Evolutionary conservation across 2,888 invertebrate genomes (phyloP), one percentile per base, ranked within the genome.

Genomic region (Ormyrus thymus): DNA sequence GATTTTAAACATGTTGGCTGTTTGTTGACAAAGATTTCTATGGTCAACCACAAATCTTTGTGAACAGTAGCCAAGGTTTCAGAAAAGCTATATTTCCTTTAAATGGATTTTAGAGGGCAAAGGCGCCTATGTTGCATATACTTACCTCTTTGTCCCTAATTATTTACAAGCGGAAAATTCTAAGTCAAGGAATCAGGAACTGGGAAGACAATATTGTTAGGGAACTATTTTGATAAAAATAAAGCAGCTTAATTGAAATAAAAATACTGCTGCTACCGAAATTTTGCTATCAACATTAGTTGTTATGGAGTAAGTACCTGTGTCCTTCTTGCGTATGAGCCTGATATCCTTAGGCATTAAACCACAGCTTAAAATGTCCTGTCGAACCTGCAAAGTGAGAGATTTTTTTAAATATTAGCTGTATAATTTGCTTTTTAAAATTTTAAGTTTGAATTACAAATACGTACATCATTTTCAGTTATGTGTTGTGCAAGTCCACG

Each of bases 281-380:
- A 51, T 59, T 61, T 64, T 29, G 65, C 64, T 76, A 68, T 53
- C 29, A 53, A 59, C 69, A 29, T 8, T 29, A 78, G n/a, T 64
- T 72, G 45, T 82, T 79, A 45, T 77, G 29, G 43, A 15, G 50
- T 45, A 89, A 91, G 92, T 94, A 95, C 96, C 96, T 93, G 96
- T 95, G 89, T 95, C 94, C 91, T 95, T 95, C 90, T 95, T 95
- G 85, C 96, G 92, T 88, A 97, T 96, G 58, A 97, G 91, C 62
- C 97, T 92, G 86, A 97, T 95, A 88, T 96, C 96, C 89, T 94
- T 94, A 2, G 95, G 94, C 90, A 94, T 93, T 82, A 96, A 91
- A 81, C 94, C 94, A 89, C 94, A 94, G 86, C 93, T 93, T 85
- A 95, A 92, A 84, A 96, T 93, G 86, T 95, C 95, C 88, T 94